A percentile compares a stretch with the other conserved stretches of the same genome.
phyloP scores from a whole-genome alignment of 2,113 vertebrate species.

The Oplegnathus fasciatus region DNA sequence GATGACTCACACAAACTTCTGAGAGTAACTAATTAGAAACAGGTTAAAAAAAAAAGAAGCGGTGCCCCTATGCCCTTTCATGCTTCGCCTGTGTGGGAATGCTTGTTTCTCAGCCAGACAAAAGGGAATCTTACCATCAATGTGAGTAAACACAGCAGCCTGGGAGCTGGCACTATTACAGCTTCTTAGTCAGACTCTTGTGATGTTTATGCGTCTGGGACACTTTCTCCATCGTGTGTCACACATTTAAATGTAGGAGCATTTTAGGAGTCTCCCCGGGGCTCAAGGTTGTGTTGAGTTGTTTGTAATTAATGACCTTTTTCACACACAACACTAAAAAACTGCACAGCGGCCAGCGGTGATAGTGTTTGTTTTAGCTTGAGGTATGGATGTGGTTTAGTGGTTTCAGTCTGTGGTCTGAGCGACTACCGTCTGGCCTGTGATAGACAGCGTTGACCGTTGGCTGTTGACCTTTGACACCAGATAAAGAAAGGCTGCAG shows the following conservation, averaged over 20 bases:
- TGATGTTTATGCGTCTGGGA: constrained; percentile 44
- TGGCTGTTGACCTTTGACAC: constrained; percentile 73
- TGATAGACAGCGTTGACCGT: constrained; percentile 62
- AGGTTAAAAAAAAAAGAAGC: constrained; percentile 27
- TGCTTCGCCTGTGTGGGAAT: constrained; percentile 59
- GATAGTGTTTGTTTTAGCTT: constrained; percentile 54
- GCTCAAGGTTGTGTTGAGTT: neutral
- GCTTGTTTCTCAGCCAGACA: constrained; percentile 41
- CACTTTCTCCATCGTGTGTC: constrained; percentile 44
- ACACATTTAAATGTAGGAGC: constrained; percentile 28
- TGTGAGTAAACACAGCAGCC: constrained; percentile 60
- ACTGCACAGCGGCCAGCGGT: neutral
- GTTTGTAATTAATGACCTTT: constrained; percentile 64
- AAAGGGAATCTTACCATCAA: constrained; percentile 53
- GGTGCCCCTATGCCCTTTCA: constrained; percentile 35
- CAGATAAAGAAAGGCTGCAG: constrained; percentile 53
- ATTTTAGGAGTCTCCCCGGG: neutral
- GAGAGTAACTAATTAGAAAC: constrained; percentile 51
- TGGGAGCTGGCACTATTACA: constrained; percentile 25
- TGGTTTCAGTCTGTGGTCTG: constrained; percentile 35
- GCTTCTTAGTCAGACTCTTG: constrained; percentile 32
- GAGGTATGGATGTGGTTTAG: constrained; percentile 52
- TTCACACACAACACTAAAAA: constrained; percentile 35
- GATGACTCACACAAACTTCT: constrained; percentile 56
- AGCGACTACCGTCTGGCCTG: constrained; percentile 42